Evolutionary conservation across 2,113 vertebrate species (phyloP).

Genomic region (Acanthisitta chloris): DNA sequence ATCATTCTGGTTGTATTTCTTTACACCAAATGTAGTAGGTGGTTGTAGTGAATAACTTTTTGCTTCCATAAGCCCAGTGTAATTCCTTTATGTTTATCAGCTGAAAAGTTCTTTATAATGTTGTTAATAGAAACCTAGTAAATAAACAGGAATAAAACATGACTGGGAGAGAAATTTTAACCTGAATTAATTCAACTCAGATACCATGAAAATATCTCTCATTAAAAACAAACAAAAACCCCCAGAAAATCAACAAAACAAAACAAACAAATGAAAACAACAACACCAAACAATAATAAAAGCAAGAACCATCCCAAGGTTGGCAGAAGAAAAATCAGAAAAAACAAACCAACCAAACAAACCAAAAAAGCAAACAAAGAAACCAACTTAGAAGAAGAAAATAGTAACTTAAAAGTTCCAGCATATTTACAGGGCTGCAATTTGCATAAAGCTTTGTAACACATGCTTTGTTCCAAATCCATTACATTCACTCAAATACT

Average conservation of each 20-base stretch:
- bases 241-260: fast-evolving
- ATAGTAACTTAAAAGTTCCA: background rate
- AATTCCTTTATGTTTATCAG: background rate
- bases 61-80: background rate
- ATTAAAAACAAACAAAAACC: background rate
- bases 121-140: background rate
- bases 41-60: background rate
- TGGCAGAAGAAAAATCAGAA: too few relatives aligned
- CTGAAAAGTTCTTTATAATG: background rate
- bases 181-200: background rate
- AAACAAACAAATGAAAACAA: background rate
- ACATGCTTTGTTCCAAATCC: background rate
- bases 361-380: too few relatives aligned
- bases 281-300: fast-evolving
- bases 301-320: fast-evolving
- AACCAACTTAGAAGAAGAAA: background rate
- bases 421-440: background rate
- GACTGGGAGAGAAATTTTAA: background rate
- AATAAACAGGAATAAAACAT: background rate
- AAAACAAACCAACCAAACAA: too few relatives aligned
- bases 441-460: background rate
- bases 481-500: background rate
- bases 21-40: background rate
- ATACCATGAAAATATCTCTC: background rate
- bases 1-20: background rate